Percentiles rank a stretch among this genome's conserved stretches.
Evolutionary conservation across 37 sponge, comb jelly and placozoan genomes (phyloP).

Genomic region (Eunapius fragilis): DNA sequence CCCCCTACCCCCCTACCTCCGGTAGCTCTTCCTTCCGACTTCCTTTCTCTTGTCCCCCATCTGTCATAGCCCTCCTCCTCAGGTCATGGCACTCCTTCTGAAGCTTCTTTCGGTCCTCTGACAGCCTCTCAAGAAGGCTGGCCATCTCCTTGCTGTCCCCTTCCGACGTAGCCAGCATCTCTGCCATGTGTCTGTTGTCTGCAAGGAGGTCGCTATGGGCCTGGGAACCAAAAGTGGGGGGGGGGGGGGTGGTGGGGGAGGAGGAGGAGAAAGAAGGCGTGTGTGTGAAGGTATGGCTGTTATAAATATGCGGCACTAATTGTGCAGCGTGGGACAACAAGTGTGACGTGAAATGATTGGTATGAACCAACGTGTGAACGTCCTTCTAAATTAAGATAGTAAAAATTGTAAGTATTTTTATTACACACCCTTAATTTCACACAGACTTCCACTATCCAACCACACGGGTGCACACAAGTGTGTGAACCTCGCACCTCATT

Average conservation of each 20-base stretch:
- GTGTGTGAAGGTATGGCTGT: neutral
- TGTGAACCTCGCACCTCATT: neutral
- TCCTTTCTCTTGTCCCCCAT: neutral
- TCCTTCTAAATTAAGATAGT: no score
- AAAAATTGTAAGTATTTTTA: no score
- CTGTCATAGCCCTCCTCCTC: slow-evolving; percentile 22
- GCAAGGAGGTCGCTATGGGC: slow-evolving; percentile 13
- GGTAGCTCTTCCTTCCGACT: neutral
- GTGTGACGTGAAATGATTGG: no score
- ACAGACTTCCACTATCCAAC: no score
- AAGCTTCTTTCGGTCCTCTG: slow-evolving; percentile 54
- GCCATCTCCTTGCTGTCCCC: slow-evolving; percentile 58
- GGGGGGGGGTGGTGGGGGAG: neutral
- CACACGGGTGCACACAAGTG: neutral
- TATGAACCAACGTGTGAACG: neutral
- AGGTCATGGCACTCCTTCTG: slow-evolving; percentile 49
- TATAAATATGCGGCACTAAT: no score
- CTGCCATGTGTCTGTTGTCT: slow-evolving; percentile 66
- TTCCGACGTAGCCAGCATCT: slow-evolving; percentile 62
- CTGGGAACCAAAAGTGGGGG: neutral
- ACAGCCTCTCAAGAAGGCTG: slow-evolving; percentile 52
- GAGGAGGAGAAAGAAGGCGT: neutral
- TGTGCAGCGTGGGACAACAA: no score
- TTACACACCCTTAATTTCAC: neutral
- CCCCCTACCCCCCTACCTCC: neutral